Evolutionary conservation across 1,140 invertebrate species (phyloP).

Genomic region (Musca vetustissima): DNA sequence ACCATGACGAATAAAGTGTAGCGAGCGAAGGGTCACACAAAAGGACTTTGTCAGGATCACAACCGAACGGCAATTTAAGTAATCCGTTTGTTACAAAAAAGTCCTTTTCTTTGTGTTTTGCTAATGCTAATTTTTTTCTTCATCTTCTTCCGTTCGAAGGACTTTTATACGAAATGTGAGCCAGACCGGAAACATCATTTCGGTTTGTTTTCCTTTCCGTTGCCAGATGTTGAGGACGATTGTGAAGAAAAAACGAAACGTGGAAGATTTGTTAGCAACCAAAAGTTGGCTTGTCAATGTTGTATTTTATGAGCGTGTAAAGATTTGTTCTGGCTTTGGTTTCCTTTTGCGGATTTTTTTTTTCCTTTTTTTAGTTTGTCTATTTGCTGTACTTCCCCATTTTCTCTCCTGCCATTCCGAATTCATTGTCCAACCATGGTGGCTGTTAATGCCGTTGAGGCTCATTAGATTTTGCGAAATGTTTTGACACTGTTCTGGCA

Average conservation of each 20-base stretch:
- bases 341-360: background rate
- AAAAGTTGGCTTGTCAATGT: constrained; percentile 24
- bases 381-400: background rate
- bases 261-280: too few species aligned
- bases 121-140: background rate
- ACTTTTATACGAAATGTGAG: constrained; percentile 1
- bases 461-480: constrained; percentile 55
- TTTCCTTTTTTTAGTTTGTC: background rate
- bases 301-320: constrained; percentile 30
- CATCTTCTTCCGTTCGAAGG: background rate
- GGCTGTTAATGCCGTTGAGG: constrained; percentile 48
- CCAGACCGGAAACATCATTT: background rate
- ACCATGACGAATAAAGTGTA: constrained; percentile 33
- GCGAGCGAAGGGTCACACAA: background rate
- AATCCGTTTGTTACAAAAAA: background rate
- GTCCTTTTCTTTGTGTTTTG: background rate
- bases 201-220: background rate
- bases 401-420: background rate
- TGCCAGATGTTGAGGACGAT: background rate
- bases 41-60: too few species aligned
- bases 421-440: background rate
- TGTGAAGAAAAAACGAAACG: too few species aligned
- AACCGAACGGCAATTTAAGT: background rate
- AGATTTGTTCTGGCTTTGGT: background rate
- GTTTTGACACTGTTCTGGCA: constrained; percentile 34